Conservation (phyloP, 2,113 vertebrate species). For the Stigmatopora nigra region DNA sequence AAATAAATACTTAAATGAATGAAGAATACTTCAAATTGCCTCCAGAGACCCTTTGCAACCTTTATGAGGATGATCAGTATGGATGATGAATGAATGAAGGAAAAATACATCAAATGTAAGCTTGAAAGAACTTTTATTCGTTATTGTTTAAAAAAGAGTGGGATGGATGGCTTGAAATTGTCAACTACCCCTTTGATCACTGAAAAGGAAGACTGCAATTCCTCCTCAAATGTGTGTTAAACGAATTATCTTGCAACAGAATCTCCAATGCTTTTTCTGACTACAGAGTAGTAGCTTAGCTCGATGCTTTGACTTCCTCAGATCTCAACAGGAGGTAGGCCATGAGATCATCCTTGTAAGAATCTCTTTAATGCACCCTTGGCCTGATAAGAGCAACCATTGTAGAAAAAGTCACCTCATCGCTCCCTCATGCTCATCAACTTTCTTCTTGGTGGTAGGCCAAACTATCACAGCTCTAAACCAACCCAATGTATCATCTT, state of each 20-base stretch:
- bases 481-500: conserved; percentile 24
- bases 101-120: neutral
- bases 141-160: too few species aligned
- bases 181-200: conserved; percentile 14
- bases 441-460: conserved; percentile 14
- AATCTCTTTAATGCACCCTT: conserved; percentile 50
- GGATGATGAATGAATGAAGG: too few species aligned
- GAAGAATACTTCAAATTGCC: too few species aligned
- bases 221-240: conserved; percentile 11
- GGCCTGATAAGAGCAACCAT: conserved; percentile 51
- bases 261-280: conserved; percentile 30
- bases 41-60: too few species aligned
- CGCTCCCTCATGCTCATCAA: neutral
- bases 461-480: neutral
- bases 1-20: too few species aligned
- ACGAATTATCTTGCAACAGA: conserved; percentile 12
- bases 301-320: conserved; percentile 31
- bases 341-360: conserved; percentile 52
- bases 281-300: conserved; percentile 18
- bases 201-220: conserved; percentile 13
- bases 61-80: too few species aligned
- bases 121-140: neutral
- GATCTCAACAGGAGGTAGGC: conserved; percentile 38
- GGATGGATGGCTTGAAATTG: conserved; percentile 1
- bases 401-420: conserved; percentile 49